phyloP scores from a whole-genome alignment of 2,113 vertebrate genomes.

The Syngnathus scovelli region DNA sequence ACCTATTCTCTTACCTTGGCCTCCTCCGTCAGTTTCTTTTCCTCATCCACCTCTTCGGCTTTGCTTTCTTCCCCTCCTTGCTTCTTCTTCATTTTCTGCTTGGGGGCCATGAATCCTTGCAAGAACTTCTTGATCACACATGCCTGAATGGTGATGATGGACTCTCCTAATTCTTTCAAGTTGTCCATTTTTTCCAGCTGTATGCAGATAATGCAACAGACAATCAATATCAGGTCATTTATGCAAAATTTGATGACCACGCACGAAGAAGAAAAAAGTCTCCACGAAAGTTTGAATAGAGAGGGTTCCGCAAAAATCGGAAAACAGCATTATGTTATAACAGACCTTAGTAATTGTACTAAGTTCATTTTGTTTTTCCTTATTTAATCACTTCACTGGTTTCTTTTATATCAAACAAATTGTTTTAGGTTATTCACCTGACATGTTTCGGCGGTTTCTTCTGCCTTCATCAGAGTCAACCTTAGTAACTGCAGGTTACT shows the following conservation, averaged over 20 bases:
- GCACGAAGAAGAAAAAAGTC: too few species aligned
- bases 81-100: conserved; percentile 88
- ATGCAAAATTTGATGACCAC: not conserved
- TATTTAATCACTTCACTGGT: too few species aligned
- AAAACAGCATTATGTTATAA: not conserved
- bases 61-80: conserved; percentile 83
- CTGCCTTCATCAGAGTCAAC: too few species aligned
- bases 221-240: not conserved
- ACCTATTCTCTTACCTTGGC: conserved; percentile 76
- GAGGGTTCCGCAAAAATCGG: not conserved
- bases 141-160: conserved; percentile 86
- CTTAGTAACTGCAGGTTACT: not conserved
- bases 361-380: too few species aligned
- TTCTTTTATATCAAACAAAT: too few species aligned
- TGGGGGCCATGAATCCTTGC: conserved; percentile 98
- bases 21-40: conserved; percentile 93
- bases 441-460: too few species aligned
- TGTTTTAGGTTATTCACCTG: too few species aligned
- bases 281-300: not conserved
- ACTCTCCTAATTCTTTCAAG: conserved; percentile 91
- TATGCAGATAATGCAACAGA: not conserved
- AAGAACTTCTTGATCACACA: conserved; percentile 96
- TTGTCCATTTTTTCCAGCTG: conserved; percentile 83
- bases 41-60: conserved; percentile 88
- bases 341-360: not conserved